These are phyloP conservation scores for Mamestra brassicae DNA, from an alignment of 2,888 invertebrate species.

Conservation along the genomic window DNA sequence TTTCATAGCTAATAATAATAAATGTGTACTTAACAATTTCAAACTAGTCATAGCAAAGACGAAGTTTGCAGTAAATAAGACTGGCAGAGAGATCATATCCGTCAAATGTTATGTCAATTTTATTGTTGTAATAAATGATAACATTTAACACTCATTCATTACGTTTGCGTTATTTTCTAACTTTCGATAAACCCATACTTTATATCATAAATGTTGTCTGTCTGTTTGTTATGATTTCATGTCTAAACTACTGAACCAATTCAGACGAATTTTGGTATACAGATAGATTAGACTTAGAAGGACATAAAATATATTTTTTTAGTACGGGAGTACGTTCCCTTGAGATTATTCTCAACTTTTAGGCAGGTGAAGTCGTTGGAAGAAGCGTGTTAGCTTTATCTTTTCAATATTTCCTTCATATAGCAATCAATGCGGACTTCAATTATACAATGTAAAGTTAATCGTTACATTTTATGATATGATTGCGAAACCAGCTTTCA, in stretches of 20 bases:
- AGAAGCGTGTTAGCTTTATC: neutral
- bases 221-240: neutral
- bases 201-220: neutral
- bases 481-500: constrained; percentile 59
- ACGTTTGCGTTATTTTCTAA: neutral
- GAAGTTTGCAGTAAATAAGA: neutral
- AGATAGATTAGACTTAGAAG: too few species aligned
- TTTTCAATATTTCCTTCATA: neutral
- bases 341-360: too few species aligned
- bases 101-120: neutral
- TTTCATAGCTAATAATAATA: neutral
- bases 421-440: constrained; percentile 27
- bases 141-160: neutral
- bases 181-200: neutral
- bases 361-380: neutral
- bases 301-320: too few species aligned
- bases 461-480: constrained; percentile 42
- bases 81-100: neutral
- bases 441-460: constrained; percentile 36
- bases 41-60: neutral
- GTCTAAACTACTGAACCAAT: neutral
- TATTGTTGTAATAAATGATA: neutral
- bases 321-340: too few species aligned
- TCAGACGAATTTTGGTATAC: neutral
- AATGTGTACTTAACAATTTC: neutral